Evolutionary conservation across 2,888 invertebrate species (phyloP), one percentile per base, ranked within the genome.

Genomic region (Diarsia brunnea): DNA sequence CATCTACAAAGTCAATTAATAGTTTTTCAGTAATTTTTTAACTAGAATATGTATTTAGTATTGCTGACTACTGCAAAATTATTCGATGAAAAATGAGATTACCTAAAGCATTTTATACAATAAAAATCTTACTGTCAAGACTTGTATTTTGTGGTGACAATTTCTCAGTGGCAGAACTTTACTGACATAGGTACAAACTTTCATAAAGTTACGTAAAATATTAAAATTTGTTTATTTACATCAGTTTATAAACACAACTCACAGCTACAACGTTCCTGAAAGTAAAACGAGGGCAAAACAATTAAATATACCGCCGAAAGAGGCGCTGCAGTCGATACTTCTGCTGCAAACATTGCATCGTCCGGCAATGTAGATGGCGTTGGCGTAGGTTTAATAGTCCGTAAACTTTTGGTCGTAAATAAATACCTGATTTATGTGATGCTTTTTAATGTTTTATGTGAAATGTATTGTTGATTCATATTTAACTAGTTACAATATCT

Each of bases 311-410:
- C 38, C 0, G 38, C 51, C 65, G 24, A 51, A 38, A 85, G 71
- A 78, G 78, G 85, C 85, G 73, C 71, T 49, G 63, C 27, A 0
- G 2, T 49, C 73, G 27, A 45, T 14, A 21, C 38, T 69, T 77
- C 58, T 73, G 63, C 19, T 5, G 43, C 16, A 38, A 77, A 31
- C 43, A 16, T 47, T 45, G 51, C 38, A 19, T 58, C 4, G 1
- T 19, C 0, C 14, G 14, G 0, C n/a, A 73, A n/a, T 55, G 74
- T 71, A 83, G 83, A 83, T 83, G 83, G 83, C 83, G 78, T 60
- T 82, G 58, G n/a, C 24, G 61, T 27, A 38, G 51, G 1, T 47
- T 58, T 27, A 43, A 43, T 45, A 61, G 4, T 27, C 8, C 0
- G 24, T 58, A 21, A 27, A 61, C 4, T 61, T 53, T 38, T 0